Evolutionary conservation across 2,113 vertebrate genomes (phyloP).

Genomic region (Leptodactylus fuscus): DNA sequence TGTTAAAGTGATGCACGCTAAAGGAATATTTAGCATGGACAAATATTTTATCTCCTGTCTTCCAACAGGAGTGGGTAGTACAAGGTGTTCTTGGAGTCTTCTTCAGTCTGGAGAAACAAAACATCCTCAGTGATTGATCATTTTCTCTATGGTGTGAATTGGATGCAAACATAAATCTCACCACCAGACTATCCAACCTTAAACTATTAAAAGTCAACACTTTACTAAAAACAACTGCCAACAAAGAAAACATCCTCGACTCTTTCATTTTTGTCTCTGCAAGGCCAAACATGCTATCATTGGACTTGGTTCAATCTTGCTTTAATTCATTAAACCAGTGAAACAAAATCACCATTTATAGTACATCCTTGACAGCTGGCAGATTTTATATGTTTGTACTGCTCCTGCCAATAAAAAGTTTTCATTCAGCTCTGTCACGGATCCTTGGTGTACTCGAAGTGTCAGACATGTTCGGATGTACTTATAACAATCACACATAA

Average conservation of each 20-base stretch:
- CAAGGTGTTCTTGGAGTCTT: slow-evolving; percentile 53
- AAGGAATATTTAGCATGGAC: slow-evolving; percentile 52
- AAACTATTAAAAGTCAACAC: slow-evolving; percentile 71
- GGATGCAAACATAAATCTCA: slow-evolving; percentile 49
- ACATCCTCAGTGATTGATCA: slow-evolving; percentile 42
- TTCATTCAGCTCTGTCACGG: slow-evolving; percentile 79
- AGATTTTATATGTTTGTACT: slow-evolving; percentile 80
- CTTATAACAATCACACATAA: slow-evolving; percentile 70
- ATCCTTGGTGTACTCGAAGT: slow-evolving; percentile 72
- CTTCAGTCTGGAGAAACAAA: slow-evolving; percentile 47
- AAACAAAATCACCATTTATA: slow-evolving; percentile 88
- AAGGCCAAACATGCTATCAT: slow-evolving; percentile 89
- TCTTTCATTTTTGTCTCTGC: slow-evolving; percentile 80
- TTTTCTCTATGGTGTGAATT: slow-evolving; percentile 46
- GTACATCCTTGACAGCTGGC: slow-evolving; percentile 85
- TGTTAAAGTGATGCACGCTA: slow-evolving; percentile 47
- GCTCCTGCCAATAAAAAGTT: slow-evolving; percentile 75
- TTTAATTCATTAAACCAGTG: slow-evolving; percentile 86
- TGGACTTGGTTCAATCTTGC: slow-evolving; percentile 84
- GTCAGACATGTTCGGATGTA: slow-evolving; percentile 73
- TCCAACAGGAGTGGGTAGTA: slow-evolving; percentile 41
- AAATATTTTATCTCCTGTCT: slow-evolving; percentile 59
- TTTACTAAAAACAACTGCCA: slow-evolving; percentile 72
- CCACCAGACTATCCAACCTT: slow-evolving; percentile 35
- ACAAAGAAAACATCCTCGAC: slow-evolving; percentile 73